Evolutionary conservation across 1,140 invertebrate species (phyloP).

Genomic region (Phocides pigmalion): DNA sequence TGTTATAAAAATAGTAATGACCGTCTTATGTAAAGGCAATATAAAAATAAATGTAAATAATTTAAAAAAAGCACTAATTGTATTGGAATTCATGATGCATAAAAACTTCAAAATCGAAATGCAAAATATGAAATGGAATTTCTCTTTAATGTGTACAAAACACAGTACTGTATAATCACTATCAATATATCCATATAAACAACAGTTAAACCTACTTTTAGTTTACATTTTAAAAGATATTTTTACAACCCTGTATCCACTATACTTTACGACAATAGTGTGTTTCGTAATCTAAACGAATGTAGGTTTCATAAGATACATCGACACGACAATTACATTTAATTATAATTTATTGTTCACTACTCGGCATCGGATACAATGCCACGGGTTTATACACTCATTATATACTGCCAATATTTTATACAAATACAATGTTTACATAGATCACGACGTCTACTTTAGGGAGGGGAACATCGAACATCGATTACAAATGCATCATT

Average conservation of each 20-base stretch:
- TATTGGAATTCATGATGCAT: constrained; percentile 63
- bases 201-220: constrained; percentile 77
- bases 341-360: constrained; percentile 14
- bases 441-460: constrained; percentile 29
- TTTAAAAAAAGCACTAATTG: constrained; percentile 50
- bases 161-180: constrained; percentile 74
- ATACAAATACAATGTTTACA: constrained; percentile 17
- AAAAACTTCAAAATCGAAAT: constrained; percentile 61
- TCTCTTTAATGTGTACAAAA: constrained; percentile 68
- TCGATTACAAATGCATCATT: constrained; percentile 36
- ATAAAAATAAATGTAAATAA: constrained; percentile 73
- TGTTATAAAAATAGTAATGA: constrained; percentile 38
- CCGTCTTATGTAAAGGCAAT: constrained; percentile 43
- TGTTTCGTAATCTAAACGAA: constrained; percentile 57
- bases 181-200: constrained; percentile 80
- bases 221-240: constrained; percentile 80
- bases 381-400: constrained; percentile 17
- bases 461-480: constrained; percentile 28
- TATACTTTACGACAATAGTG: constrained; percentile 79
- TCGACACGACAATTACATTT: constrained; percentile 38
- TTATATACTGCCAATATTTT: constrained; percentile 24
- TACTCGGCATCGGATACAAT: constrained; percentile 17
- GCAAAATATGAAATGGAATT: constrained; percentile 72
- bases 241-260: constrained; percentile 83
- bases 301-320: constrained; percentile 42